Conservation (phyloP, 1,140 invertebrate species). For the Drosophila chauvacae region DNA sequence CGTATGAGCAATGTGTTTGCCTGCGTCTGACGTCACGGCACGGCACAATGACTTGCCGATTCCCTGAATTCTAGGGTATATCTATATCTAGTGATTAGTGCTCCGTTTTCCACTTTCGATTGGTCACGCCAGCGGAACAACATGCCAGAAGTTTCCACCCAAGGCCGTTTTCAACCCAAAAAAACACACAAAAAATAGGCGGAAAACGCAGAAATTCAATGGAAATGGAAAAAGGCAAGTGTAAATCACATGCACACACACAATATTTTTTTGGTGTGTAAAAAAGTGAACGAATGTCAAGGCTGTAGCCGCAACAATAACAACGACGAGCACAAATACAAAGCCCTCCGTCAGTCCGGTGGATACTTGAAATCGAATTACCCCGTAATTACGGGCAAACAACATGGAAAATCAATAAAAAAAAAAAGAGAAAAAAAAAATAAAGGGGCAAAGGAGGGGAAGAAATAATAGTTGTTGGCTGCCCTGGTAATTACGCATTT, state of each 20-base stretch:
- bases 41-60: conserved; percentile 22
- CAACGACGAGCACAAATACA: conserved; percentile 9
- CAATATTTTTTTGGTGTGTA: conserved; percentile 1
- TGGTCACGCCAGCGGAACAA: conserved; percentile 29
- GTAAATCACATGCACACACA: conserved; percentile 31
- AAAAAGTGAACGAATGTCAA: conserved; percentile 49
- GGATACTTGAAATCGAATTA: conserved; percentile 42
- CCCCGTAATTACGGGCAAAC: conserved; percentile 44
- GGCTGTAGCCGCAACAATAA: conserved; percentile 23
- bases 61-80: neutral
- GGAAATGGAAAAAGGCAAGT: conserved; percentile 14
- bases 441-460: neutral
- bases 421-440: neutral
- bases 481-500: conserved; percentile 54
- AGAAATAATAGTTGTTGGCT: conserved; percentile 25
- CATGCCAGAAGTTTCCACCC: conserved; percentile 49
- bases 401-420: conserved; percentile 56
- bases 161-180: conserved; percentile 20
- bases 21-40: conserved; percentile 32
- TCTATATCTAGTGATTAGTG: conserved; percentile 30
- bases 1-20: conserved; percentile 42
- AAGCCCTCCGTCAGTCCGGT: conserved; percentile 6
- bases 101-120: conserved; percentile 24
- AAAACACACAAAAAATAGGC: conserved; percentile 2
- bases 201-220: conserved; percentile 4